phyloP scores from a whole-genome alignment of 2,797 vertebrate species.

The Scolopax bukidnonensis region DNA sequence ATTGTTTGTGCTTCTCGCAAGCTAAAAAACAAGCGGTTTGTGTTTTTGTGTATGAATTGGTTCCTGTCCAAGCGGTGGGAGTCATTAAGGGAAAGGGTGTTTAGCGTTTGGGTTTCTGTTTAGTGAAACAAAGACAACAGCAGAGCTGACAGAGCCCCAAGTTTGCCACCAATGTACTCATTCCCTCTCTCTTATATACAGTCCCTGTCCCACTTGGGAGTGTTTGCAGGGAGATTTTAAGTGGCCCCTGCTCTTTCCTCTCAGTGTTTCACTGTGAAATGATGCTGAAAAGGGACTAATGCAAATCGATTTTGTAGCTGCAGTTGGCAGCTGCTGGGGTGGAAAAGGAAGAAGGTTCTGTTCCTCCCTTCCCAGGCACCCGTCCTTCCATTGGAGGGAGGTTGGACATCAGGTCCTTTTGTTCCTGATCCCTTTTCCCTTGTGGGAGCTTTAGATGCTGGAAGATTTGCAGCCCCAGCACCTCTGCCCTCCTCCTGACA shows the following conservation, averaged over 20 bases:
- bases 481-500: neutral
- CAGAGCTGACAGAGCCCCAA: neutral
- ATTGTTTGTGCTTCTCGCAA: neutral
- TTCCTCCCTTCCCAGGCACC: neutral
- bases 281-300: neutral
- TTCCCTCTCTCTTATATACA: neutral
- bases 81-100: neutral
- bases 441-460: neutral
- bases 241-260: neutral
- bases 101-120: neutral
- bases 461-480: neutral
- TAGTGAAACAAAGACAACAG: neutral
- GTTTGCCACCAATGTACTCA: neutral
- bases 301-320: rapidly evolving
- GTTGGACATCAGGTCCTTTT: no score
- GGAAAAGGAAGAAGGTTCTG: neutral
- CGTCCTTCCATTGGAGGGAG: neutral
- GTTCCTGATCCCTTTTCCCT: neutral
- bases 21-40: neutral
- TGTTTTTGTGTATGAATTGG: neutral
- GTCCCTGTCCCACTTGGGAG: neutral
- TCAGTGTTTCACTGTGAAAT: neutral
- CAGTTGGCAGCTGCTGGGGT: neutral
- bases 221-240: neutral
- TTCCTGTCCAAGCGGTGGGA: neutral